Base-by-base conservation (phyloP, 2,888 invertebrate genomes). In the Escarpia spicata region DNA sequence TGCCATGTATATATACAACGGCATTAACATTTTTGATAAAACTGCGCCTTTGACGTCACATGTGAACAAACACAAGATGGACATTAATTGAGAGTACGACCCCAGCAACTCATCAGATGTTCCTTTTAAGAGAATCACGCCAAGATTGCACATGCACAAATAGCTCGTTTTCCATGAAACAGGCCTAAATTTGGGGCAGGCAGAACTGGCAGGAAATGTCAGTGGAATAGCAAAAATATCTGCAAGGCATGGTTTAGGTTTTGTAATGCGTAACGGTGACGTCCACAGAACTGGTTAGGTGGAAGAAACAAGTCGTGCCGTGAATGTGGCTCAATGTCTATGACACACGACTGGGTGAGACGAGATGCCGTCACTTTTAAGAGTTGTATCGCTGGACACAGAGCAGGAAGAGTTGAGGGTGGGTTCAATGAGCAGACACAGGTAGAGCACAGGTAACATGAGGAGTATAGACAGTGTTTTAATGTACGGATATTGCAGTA, bases 111-210 rank as follows among this genome's bases (percentile, higher is more conserved):
- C 75, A 75, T 75, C 75, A 75, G 75, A 75, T 75, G 75, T n/a
- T 19, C n/a, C 75, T 75, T 75, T 75, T 75, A 75, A 75, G 75
- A 75, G 75, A 75, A 75, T 75, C 75, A 75, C 75, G n/a, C 26
- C 75, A 26, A 75, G 75, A 75, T 75, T 75, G n/a, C 75, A 75
- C 75, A 26, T 26, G 75, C 75, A 75, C 26, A 75, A 75, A 75
- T 75, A 75, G 75, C 75, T 26, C n/a, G 75, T 75, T 75, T 75
- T 75, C 75, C 26, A 6, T 75, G 75, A 75, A 75, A 75, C 75
- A 75, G n/a, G 3, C 75, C 75, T 75, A 75, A 75, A 75, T 75
- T 75, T 75, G n/a, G 75, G 75, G 75, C 19, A 75, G 75, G 75
- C 19, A 75, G 75, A 75, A 75, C 75, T n/a, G 75, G 75, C 75